Evolutionary conservation across 1,140 invertebrate genomes (phyloP).

Genomic region (Drosophila navojoa): DNA sequence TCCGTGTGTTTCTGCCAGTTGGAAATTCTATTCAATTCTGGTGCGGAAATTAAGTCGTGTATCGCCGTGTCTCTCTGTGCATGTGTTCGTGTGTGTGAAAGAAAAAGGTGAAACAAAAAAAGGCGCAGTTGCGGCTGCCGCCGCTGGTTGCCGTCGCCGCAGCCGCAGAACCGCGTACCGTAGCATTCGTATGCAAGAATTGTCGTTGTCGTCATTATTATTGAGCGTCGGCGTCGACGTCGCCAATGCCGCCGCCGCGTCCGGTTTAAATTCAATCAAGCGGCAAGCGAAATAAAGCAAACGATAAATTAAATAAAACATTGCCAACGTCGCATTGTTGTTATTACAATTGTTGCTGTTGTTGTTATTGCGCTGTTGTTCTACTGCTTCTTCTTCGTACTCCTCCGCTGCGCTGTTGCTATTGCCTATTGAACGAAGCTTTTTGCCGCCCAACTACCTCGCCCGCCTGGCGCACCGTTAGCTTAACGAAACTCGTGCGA

Average conservation of each 20-base stretch:
- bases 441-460: constrained; percentile 19
- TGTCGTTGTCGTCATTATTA: constrained; percentile 52
- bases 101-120: constrained; percentile 59
- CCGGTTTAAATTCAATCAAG: constrained; percentile 77
- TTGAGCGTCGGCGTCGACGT: constrained; percentile 34
- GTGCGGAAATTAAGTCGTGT: constrained; percentile 47
- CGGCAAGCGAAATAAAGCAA: constrained; percentile 53
- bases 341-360: too few relatives aligned
- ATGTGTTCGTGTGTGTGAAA: constrained; percentile 44
- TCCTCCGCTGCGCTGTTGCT: background rate
- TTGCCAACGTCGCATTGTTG: constrained; percentile 41
- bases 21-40: constrained; percentile 43
- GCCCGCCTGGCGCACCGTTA: constrained; percentile 6
- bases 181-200: constrained; percentile 63
- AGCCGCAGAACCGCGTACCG: constrained; percentile 21
- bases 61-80: constrained; percentile 14
- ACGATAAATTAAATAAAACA: constrained; percentile 22
- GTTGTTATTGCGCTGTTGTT: constrained; percentile 6
- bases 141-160: constrained; percentile 14
- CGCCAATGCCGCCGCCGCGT: constrained; percentile 53
- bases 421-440: constrained; percentile 10
- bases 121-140: constrained; percentile 40
- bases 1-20: too few relatives aligned
- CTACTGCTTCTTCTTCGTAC: background rate
- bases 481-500: constrained; percentile 27